Percentiles rank a stretch among this genome's conserved stretches.
Conservation (phyloP, 2,797 vertebrate genomes). For the Artibeus lituratus region DNA sequence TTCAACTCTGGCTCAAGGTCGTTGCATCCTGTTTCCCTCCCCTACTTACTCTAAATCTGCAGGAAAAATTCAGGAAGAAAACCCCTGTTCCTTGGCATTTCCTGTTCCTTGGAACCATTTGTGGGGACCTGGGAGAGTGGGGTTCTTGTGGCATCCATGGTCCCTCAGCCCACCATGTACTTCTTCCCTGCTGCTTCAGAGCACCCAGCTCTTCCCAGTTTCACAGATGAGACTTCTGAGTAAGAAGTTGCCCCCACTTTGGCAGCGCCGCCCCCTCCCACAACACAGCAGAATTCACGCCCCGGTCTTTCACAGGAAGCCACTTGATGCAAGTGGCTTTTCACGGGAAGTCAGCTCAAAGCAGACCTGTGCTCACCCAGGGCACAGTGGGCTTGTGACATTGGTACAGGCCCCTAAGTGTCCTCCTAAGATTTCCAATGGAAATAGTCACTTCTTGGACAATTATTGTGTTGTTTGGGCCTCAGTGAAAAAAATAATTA, state of each 20-base stretch:
- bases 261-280: background rate
- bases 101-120: background rate
- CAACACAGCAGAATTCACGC: background rate
- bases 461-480: background rate
- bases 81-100: background rate
- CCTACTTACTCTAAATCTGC: background rate
- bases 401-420: background rate
- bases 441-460: background rate
- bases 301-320: background rate
- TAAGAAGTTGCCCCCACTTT: background rate
- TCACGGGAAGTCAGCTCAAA: background rate
- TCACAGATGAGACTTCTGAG: background rate
- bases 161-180: background rate
- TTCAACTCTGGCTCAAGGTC: background rate
- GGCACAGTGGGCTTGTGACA: too few species aligned
- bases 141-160: fast-evolving
- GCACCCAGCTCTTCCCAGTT: background rate
- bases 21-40: background rate
- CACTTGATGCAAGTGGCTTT: background rate
- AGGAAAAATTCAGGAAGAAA: background rate
- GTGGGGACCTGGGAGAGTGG: fast-evolving
- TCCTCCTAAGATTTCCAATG: background rate
- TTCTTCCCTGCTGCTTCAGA: background rate
- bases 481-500: background rate
- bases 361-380: background rate